Conservation (phyloP, 2,113 vertebrate species). For the Passer montanus region DNA sequence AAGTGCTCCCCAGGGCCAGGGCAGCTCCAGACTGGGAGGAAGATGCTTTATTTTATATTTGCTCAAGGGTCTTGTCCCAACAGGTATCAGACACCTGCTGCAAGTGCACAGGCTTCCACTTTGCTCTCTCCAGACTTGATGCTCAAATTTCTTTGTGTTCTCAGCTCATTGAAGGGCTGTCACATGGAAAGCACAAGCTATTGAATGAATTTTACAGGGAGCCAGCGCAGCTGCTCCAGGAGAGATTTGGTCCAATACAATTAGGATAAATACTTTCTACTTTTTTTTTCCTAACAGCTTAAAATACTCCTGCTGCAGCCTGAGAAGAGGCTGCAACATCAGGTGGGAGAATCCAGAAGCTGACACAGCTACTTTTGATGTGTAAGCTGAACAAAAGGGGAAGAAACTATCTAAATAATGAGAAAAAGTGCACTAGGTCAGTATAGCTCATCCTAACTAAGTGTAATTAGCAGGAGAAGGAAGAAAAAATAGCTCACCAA, state of each 20-base stretch:
- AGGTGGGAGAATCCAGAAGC: not conserved
- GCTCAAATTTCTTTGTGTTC: not conserved
- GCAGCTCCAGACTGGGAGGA: not conserved
- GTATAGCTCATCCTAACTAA: conserved; percentile 31
- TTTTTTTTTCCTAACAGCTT: not conserved
- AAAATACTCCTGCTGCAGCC: not conserved
- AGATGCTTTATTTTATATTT: not conserved
- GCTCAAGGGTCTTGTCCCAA: not conserved
- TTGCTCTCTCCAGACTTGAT: not conserved
- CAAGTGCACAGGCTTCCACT: not conserved
- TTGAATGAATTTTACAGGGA: not conserved
- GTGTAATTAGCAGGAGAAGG: conserved; percentile 38
- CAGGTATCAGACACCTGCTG: not conserved
- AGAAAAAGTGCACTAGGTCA: conserved; percentile 40
- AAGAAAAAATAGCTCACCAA: not conserved
- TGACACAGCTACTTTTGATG: not conserved
- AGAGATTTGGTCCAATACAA: not conserved
- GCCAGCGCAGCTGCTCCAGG: not conserved
- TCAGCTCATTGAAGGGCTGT: not conserved
- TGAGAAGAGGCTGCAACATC: not conserved
- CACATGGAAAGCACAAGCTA: not conserved
- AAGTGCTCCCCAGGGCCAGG: not conserved
- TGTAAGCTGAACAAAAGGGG: not conserved
- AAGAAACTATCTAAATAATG: conserved; percentile 28
- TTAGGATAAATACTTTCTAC: not conserved